Base-by-base conservation (phyloP, 2,888 invertebrate species). In the Hypercompe scribonia region DNA sequence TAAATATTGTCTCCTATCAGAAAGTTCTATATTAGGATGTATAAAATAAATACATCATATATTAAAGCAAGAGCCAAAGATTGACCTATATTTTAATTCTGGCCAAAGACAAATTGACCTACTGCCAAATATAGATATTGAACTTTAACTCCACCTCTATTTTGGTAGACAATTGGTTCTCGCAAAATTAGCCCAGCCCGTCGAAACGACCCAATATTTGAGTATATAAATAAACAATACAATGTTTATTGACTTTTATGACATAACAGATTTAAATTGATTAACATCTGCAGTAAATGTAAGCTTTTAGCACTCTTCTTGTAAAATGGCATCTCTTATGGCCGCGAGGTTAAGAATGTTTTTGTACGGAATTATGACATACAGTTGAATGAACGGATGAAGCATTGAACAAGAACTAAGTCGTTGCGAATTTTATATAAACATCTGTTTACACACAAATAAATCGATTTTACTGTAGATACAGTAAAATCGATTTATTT, bases 161-260 rank as follows among this genome's bases (percentile, higher is more conserved):
- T 86, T 85, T 77, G 70, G 78, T 77, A 77, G 68, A 3, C 72
- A 65, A 87, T 87, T 78, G 86, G 86, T 85, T 81, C 76, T 80
- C 72, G 67, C 79, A 74, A 78, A 83, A 79, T 77, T 77, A 82
- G 74, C 66, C 77, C 67, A 67, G 63, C 70, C 69, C 65, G 79
- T 31, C 78, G 78, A 70, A 71, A 76, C 83, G 87, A 87, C 86
- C 87, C 75, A 86, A 82, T 87, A 84, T 81, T 79, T 67, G 66
- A 42, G 46, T 33, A 75, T 78, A 81, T 82, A 84, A 83, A 84
- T 86, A 84, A 85, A 84, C 81, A 80, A 74, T 71, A 66, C 76
- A 70, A 75, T 74, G 78, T 75, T 72, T 61, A 34, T 33, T 28
- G 70, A 69, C 74, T 71, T 74, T 71, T 33, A 64, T 65, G 21